These are phyloP conservation scores for Ametastegia equiseti DNA, from an alignment of 2,888 invertebrate genomes.

Conservation along the genomic window DNA sequence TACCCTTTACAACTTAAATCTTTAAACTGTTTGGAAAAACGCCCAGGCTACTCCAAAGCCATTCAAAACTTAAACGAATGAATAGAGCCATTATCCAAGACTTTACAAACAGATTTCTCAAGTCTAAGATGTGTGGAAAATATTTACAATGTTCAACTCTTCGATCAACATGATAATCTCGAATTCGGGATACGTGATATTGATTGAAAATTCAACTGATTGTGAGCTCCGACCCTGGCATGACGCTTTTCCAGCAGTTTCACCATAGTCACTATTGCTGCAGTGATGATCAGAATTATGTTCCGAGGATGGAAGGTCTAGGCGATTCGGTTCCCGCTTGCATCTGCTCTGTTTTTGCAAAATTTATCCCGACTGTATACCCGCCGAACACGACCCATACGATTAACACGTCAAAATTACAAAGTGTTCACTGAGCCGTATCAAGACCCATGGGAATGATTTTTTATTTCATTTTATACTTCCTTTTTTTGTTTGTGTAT, in stretches of 20 bases:
- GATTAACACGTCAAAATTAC: slow-evolving; percentile 70
- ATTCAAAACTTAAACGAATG: slow-evolving; percentile 1
- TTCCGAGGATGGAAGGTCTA: slow-evolving; percentile 27
- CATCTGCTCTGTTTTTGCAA: slow-evolving; percentile 49
- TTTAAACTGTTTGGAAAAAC: slow-evolving; percentile 41
- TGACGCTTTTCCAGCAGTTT: neutral
- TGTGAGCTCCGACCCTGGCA: neutral
- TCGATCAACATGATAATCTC: neutral
- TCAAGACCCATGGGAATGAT: slow-evolving; percentile 63
- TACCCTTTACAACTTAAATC: neutral
- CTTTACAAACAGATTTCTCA: neutral
- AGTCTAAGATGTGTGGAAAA: neutral
- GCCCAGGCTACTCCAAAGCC: neutral
- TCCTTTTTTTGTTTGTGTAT: slow-evolving; percentile 49
- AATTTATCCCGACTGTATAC: slow-evolving; percentile 40
- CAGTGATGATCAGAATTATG: neutral
- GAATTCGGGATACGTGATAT: neutral
- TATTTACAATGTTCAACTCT: neutral
- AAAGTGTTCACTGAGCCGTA: slow-evolving; percentile 64
- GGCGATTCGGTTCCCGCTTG: slow-evolving; percentile 24
- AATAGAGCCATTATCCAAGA: slow-evolving; percentile 5
- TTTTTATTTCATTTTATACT: slow-evolving; percentile 59
- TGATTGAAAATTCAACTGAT: neutral
- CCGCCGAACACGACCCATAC: slow-evolving; percentile 60
- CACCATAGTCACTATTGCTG: slow-evolving; percentile 11